Conservation (phyloP, 2,113 vertebrate genomes). For the Psittacula cyanocephala region DNA sequence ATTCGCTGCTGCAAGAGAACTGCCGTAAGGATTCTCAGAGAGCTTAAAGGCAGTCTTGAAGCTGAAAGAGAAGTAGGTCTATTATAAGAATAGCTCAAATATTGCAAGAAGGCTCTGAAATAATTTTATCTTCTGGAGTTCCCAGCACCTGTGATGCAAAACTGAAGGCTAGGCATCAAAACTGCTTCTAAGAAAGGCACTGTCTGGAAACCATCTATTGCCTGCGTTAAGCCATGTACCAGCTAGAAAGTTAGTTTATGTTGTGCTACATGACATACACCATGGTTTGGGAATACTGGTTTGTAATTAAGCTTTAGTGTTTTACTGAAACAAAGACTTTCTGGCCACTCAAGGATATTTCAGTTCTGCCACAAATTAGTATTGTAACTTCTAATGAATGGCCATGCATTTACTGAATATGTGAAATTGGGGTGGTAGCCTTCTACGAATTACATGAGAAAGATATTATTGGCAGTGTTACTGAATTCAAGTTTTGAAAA, state of each 20-base stretch:
- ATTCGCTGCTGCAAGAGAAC: background rate
- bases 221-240: background rate
- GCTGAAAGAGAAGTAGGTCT: background rate
- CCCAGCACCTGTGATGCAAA: background rate
- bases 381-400: background rate
- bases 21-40: background rate
- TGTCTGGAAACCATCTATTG: background rate
- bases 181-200: background rate
- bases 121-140: background rate
- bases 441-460: background rate
- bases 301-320: background rate
- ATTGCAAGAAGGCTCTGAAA: background rate
- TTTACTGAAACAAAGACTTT: background rate
- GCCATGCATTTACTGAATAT: background rate
- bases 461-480: background rate
- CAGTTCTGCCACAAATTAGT: background rate
- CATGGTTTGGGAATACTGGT: background rate
- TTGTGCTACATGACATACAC: fast-evolving
- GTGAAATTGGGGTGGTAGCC: background rate
- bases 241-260: background rate
- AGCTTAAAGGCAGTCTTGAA: background rate
- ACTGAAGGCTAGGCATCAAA: background rate
- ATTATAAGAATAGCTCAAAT: background rate
- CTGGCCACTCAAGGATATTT: background rate
- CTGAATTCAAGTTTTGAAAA: background rate